Evolutionary conservation across 2,797 vertebrate species (phyloP), one percentile per base, ranked within the genome.

Genomic region (Sebastes elongatus): DNA sequence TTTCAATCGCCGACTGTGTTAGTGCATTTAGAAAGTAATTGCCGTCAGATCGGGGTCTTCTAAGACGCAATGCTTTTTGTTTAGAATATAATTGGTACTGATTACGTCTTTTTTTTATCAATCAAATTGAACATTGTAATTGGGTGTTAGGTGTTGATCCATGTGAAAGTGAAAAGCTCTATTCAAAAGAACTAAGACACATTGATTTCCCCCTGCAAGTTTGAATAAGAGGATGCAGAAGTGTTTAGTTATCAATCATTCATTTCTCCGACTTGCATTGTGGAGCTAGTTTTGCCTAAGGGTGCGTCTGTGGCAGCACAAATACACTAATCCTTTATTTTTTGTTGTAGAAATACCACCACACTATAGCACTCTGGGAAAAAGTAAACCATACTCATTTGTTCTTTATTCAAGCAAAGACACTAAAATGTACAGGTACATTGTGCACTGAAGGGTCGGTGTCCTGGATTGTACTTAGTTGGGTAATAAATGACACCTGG

Each of bases 11-110:
- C 2, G 23, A 53, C 33, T 38, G 46, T 59, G 68, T 74, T 32
- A 5, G n/a, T 16, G 27, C 35, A 14, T 77, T 72, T 74, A 49
- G 25, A 78, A 74, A 68, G 55, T 74, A 76, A 81, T 79, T 84
- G 27, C 63, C 46, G 10, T 71, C 53, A 80, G 65, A 77, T 69
- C 73, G 32, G 56, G 71, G 68, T 80, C 49, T 35, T 30, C 52
- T 59, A 4, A 68, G 20, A 56, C 22, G 22, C 28, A 35, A 4
- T 74, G 57, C 32, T 73, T 57, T 56, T 52, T 73, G 46, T 30
- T 23, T 4, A 49, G 7, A 57, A 7, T 49, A 20, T 65, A 77
- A 84, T 73, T 73, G 32, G 16, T 25, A 16, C 28, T 69, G 38
- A 71, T 66, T 35, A 18, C 20, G 5, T 67, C 2, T 59, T 64